Base-by-base conservation (phyloP, 2,888 invertebrate species). In the Polylopha cassiicola region DNA sequence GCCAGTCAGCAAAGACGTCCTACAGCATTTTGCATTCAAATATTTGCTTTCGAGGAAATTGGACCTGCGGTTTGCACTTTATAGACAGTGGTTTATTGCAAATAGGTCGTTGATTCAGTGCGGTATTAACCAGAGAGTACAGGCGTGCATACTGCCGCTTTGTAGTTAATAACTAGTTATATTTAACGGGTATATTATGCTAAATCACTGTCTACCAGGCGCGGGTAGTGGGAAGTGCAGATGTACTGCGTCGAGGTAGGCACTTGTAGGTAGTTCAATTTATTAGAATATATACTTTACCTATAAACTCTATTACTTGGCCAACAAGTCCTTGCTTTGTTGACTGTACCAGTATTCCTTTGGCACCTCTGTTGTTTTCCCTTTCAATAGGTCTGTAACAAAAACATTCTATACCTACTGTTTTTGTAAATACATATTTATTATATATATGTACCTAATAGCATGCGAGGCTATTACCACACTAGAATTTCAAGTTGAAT, bases 241-340 rank as follows among this genome's bases (percentile, higher is more conserved):
- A n/a, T n/a, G n/a, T n/a, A n/a, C n/a, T n/a, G n/a, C n/a, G n/a
- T n/a, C n/a, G n/a, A n/a, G n/a, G n/a, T n/a, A n/a, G n/a, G n/a
- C n/a, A n/a, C n/a, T n/a, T n/a, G n/a, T n/a, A n/a, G n/a, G n/a
- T n/a, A n/a, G n/a, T n/a, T n/a, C n/a, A n/a, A n/a, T 15, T 8
- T 2, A 8, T 14, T 6, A 15, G 7, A 3, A 3, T 28, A 17
- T 37, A 7, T 17, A 39, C 36, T 46, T 69, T 62, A 97, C 97
- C 98, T 87, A 97, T 95, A 84, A 99, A 99, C 79, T 97, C 95
- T 34, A 98, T 96, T 36, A 97, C 95, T 71, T 93, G 91, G 51
- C 97, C 96, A 37, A 98, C 89, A 31, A 92, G 87, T 49, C 97
- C 97, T 81, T 94, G 92, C 57, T 71, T 61, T 17, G 70, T 73